Evolutionary conservation across 2,888 invertebrate species (phyloP).

Genomic region (Octonoba sinensis): DNA sequence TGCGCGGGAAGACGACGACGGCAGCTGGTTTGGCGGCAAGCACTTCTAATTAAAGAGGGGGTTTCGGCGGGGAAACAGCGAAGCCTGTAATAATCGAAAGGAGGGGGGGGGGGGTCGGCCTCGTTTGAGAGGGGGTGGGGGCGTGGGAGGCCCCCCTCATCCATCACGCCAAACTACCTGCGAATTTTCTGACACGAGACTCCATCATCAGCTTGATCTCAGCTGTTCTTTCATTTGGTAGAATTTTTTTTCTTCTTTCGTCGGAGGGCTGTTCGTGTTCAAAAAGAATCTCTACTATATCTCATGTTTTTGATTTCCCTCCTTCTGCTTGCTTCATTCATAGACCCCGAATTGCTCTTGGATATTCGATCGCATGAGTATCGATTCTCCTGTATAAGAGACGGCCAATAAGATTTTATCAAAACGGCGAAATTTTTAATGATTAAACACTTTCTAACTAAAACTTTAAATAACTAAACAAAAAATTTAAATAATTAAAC

Average conservation of each 20-base stretch:
- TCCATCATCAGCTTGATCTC: slow-evolving; percentile 30
- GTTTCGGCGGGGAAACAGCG: no score
- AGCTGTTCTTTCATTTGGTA: slow-evolving; percentile 24
- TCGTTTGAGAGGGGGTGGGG: slow-evolving; percentile 36
- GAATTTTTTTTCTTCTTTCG: not conserved
- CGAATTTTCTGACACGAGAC: slow-evolving; percentile 21
- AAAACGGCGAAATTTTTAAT: no score
- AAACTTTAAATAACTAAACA: no score
- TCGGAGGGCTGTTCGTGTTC: not conserved
- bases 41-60: slow-evolving; percentile 35
- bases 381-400: not conserved
- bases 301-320: not conserved
- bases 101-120: slow-evolving; percentile 14
- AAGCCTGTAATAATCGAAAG: no score
- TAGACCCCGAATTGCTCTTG: not conserved
- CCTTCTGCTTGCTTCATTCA: not conserved
- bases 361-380: not conserved
- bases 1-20: slow-evolving; percentile 5
- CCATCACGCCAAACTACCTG: slow-evolving; percentile 47
- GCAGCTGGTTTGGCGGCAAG: slow-evolving; percentile 36
- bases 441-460: no score
- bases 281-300: not conserved
- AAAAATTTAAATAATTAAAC: no score
- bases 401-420: no score
- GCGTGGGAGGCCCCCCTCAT: slow-evolving; percentile 28